phyloP scores from a whole-genome alignment of 1,140 invertebrate genomes.

The Drosophila grimshawi region DNA sequence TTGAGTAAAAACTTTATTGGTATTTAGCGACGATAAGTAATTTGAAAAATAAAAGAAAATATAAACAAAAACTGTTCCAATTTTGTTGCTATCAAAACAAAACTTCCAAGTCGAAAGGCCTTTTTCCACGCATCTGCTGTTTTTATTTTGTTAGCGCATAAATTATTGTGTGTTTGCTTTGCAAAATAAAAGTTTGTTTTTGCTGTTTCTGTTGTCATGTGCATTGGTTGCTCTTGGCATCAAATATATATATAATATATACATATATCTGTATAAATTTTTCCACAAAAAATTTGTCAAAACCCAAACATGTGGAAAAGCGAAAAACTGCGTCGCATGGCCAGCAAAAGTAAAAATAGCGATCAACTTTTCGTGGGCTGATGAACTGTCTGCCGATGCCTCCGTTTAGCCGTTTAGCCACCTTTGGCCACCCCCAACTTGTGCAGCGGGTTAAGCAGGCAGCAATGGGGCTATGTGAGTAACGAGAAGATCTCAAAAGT shows the following conservation, averaged over 20 bases:
- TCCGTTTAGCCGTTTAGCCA: background rate
- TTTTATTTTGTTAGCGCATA: conserved; percentile 50
- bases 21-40: background rate
- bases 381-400: conserved; percentile 48
- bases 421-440: conserved; percentile 3
- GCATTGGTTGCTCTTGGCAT: conserved; percentile 26
- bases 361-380: conserved; percentile 38
- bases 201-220: conserved; percentile 21
- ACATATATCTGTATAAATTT: conserved; percentile 4
- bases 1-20: background rate
- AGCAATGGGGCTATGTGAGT: conserved; percentile 16
- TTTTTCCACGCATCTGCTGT: conserved; percentile 35
- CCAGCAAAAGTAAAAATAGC: conserved; percentile 50
- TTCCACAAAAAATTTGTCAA: conserved; percentile 54
- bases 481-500: background rate
- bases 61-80: background rate
- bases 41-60: background rate
- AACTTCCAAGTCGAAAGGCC: conserved; percentile 42
- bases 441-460: conserved; percentile 31
- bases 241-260: conserved; percentile 16
- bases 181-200: conserved; percentile 50
- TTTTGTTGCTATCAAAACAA: conserved; percentile 19
- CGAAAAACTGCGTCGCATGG: conserved; percentile 54
- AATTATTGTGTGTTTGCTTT: conserved; percentile 39
- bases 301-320: conserved; percentile 58